Conservation (phyloP, 2,888 invertebrate species). For the Drosophila phalerata region DNA sequence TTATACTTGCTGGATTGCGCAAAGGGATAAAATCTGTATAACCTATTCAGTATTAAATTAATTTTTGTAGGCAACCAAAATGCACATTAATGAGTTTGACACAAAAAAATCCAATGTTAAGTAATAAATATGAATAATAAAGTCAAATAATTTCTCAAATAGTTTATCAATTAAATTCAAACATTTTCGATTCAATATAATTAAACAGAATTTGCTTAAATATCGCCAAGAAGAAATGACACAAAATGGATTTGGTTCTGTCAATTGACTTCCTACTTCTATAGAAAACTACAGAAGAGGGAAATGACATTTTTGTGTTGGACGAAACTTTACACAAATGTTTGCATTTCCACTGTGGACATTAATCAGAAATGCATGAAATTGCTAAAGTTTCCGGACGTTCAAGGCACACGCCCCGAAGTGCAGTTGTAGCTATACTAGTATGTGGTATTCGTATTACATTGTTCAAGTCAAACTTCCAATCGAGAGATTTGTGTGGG, state of each 20-base stretch:
- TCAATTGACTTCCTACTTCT: not conserved
- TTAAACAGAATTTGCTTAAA: not conserved
- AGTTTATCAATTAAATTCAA: not conserved
- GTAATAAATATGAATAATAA: too few species aligned
- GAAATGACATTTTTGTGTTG: conserved; percentile 38
- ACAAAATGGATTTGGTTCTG: not conserved
- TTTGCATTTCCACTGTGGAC: conserved; percentile 71
- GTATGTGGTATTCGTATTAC: conserved; percentile 1
- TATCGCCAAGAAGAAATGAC: not conserved
- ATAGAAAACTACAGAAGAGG: not conserved
- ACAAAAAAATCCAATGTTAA: too few species aligned
- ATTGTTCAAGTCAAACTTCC: conserved; percentile 47
- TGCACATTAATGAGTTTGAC: too few species aligned
- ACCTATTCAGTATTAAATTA: too few species aligned
- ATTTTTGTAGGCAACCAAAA: too few species aligned
- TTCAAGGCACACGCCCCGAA: conserved; percentile 9
- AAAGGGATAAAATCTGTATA: too few species aligned
- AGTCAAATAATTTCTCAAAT: too few species aligned
- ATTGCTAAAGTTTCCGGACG: conserved; percentile 72
- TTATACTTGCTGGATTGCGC: conserved; percentile 27
- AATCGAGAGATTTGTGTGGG: conserved; percentile 48
- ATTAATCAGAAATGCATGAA: conserved; percentile 83
- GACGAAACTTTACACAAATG: conserved; percentile 68
- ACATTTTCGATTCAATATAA: not conserved
- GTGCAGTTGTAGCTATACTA: not conserved